phyloP scores from a whole-genome alignment of 2,888 invertebrate species.

The Netelia virgata region DNA sequence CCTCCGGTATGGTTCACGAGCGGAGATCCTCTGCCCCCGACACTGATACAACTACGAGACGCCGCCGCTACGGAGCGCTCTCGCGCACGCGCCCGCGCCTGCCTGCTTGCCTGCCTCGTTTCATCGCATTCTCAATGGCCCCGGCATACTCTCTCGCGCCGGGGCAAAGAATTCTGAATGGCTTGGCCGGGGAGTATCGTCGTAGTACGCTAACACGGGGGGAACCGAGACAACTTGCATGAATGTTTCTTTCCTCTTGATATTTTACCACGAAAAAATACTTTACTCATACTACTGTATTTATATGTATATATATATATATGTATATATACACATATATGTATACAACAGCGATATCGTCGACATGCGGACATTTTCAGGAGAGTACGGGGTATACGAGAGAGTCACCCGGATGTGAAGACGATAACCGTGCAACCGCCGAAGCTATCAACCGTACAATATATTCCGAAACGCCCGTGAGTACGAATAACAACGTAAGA shows the following conservation, averaged over 20 bases:
- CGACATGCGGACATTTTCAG: conserved; percentile 13
- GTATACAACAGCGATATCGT: neutral
- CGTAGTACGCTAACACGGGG: conserved; percentile 55
- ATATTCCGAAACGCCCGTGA: neutral
- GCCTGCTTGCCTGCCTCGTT: conserved; percentile 46
- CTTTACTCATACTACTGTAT: neutral
- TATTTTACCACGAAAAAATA: neutral
- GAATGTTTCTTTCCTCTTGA: conserved; percentile 7
- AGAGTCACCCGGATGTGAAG: conserved; percentile 27
- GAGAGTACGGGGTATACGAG: neutral
- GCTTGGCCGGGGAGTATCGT: conserved; percentile 11
- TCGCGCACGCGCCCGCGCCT: conserved; percentile 35
- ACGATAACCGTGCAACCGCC: conserved; percentile 35
- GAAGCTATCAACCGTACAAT: conserved; percentile 18
- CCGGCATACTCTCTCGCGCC: conserved; percentile 9
- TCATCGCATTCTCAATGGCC: conserved; percentile 67
- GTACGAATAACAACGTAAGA: too few relatives aligned
- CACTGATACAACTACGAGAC: conserved; percentile 2
- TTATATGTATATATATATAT: neutral
- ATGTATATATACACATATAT: neutral
- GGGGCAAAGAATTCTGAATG: conserved; percentile 60
- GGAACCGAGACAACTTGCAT: neutral
- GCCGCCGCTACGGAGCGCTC: neutral
- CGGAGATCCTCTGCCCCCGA: conserved; percentile 23
- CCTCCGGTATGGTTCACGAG: conserved; percentile 28